Evolutionary conservation across 30 jellyfish, hydroid and myxozoan genomes (phyloP), one percentile per base, ranked within the genome.

Genomic region (Aurelia aurita complex sp. Pacific): DNA sequence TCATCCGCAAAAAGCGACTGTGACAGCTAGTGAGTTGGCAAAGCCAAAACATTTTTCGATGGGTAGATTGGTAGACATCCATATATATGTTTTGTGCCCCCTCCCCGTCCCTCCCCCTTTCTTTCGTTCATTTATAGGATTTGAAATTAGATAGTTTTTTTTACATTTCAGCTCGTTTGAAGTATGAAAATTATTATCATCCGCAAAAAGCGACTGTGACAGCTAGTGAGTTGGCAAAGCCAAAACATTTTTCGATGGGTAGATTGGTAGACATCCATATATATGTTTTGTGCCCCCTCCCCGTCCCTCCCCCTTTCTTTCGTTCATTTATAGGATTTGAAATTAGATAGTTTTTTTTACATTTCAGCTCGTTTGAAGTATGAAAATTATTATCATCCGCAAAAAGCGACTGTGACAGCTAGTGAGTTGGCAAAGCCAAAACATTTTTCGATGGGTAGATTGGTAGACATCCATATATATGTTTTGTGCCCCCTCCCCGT

Each of bases 381-480:
- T 51, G 89, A 75, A 38, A 86, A 86, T 63, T 86, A 75, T 46
- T 86, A 86, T 66, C 95, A 75, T 51, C 89, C 95, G 10, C 62
- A 76, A 8, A 36, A 16, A 63, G 66, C 52, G 4, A 71, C 32
- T 1, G 80, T 57, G 36, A 17, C 85, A 2, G 43, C 74, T 11
- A 52, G 42, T 32, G 79, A 54, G 53, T n/a, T 54, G 32, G 59
- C 51, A 34, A 64, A 64, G 40, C 70, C 75, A 15, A 84, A 84
- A 43, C 46, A 33, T 8, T 34, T 71, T 1, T 84, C 93, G 34
- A 35, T 74, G 59, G 87, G 85, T 18, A 63, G 87, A 71, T 23
- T 0, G 29, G 29, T 23, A 23, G 29, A 23, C 3, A 38, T 38
- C 50, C 50, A 38, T 38, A 38, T 38, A 38, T 38, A 2, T 38